Conservation (phyloP, 2,888 invertebrate species). For the Sphecodes monilicornis region DNA sequence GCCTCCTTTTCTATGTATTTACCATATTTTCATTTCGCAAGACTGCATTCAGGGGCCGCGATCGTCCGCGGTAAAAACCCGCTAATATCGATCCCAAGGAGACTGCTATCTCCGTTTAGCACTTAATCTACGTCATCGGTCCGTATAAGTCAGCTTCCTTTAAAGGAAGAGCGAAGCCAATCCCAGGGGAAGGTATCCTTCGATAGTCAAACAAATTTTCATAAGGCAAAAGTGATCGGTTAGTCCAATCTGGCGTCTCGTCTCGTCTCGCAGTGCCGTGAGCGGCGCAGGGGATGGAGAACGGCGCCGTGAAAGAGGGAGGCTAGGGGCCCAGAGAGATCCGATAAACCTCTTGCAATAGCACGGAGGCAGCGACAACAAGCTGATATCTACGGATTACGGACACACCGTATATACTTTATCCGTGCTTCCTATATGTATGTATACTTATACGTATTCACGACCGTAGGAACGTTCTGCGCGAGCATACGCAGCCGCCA, state of each 20-base stretch:
- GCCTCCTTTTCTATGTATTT: no score
- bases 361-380: slow-evolving; percentile 66
- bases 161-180: slow-evolving; percentile 35
- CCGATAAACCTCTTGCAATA: slow-evolving; percentile 70
- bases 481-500: slow-evolving; percentile 7
- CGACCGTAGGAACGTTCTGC: not conserved
- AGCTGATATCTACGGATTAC: slow-evolving; percentile 70
- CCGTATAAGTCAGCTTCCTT: slow-evolving; percentile 24
- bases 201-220: slow-evolving; percentile 64
- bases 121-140: slow-evolving; percentile 10
- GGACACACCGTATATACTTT: slow-evolving; percentile 61
- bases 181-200: slow-evolving; percentile 32
- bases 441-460: slow-evolving; percentile 39
- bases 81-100: not conserved
- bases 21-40: no score
- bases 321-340: slow-evolving; percentile 36
- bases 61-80: not conserved
- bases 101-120: not conserved
- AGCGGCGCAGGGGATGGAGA: not conserved
- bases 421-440: slow-evolving; percentile 44
- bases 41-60: no score
- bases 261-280: not conserved
- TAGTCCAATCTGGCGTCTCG: slow-evolving; percentile 47
- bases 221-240: slow-evolving; percentile 64
- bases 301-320: not conserved